Percentiles rank a stretch among this genome's conserved stretches.
These are phyloP conservation scores for Chrysolina haemoptera DNA, from an alignment of 2,888 invertebrate genomes.

Conservation along the genomic window DNA sequence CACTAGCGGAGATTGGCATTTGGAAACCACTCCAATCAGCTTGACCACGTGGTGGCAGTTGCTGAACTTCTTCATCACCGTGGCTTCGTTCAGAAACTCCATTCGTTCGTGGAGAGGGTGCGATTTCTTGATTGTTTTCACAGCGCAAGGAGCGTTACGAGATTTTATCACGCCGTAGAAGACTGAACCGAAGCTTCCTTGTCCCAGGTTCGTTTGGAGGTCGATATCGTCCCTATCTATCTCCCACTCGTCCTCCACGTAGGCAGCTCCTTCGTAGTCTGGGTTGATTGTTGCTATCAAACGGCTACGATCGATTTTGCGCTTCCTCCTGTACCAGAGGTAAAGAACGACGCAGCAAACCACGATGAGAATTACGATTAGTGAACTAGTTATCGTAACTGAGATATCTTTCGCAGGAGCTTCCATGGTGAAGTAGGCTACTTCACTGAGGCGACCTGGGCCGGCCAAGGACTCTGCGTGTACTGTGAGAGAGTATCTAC, in stretches of 20 bases:
- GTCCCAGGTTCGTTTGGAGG: slow-evolving; percentile 73
- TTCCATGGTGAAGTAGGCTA: slow-evolving; percentile 52
- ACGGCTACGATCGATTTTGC: slow-evolving; percentile 65
- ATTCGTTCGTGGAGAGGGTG: slow-evolving; percentile 74
- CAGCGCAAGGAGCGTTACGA: slow-evolving; percentile 71
- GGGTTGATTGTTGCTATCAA: slow-evolving; percentile 77
- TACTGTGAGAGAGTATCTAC: slow-evolving; percentile 73
- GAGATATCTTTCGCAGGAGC: slow-evolving; percentile 36
- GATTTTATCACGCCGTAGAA: slow-evolving; percentile 74
- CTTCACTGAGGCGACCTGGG: slow-evolving; percentile 66
- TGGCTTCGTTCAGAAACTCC: slow-evolving; percentile 80
- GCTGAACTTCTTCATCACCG: slow-evolving; percentile 81
- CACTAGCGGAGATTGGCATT: slow-evolving; percentile 78
- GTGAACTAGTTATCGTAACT: slow-evolving; percentile 15
- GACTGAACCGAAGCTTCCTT: slow-evolving; percentile 84
- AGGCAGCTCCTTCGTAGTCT: slow-evolving; percentile 72
- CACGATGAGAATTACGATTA: not conserved
- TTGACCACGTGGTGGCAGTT: slow-evolving; percentile 78
- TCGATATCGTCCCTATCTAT: slow-evolving; percentile 75
- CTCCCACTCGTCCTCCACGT: slow-evolving; percentile 83
- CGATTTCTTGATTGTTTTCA: slow-evolving; percentile 77
- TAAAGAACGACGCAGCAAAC: slow-evolving; percentile 49
- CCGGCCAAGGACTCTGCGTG: slow-evolving; percentile 76
- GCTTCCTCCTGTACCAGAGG: slow-evolving; percentile 61
- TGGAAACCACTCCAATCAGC: slow-evolving; percentile 79